Evolutionary conservation across 2,888 invertebrate genomes (phyloP).

Genomic region (Aricia artaxerxes): DNA sequence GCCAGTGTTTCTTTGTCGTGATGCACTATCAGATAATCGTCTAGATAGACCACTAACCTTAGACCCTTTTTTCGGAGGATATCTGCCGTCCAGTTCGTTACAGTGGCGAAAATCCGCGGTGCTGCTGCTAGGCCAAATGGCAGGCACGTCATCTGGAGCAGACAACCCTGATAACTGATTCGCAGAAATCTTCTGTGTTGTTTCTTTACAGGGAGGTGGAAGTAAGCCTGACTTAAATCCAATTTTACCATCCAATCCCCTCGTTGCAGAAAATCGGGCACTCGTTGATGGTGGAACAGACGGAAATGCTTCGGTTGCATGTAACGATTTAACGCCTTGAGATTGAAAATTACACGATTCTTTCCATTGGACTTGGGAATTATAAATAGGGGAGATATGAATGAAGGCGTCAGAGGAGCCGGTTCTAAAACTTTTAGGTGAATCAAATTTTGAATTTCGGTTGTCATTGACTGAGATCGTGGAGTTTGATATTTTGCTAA

Average conservation of each 20-base stretch:
- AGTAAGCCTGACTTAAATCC: slow-evolving; percentile 17
- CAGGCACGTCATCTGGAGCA: slow-evolving; percentile 41
- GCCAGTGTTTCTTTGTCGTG: slow-evolving; percentile 10
- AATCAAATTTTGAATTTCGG: too few relatives aligned
- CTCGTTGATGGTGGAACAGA: neutral
- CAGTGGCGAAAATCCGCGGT: slow-evolving; percentile 38
- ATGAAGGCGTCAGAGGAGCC: too few relatives aligned
- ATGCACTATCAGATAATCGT: slow-evolving; percentile 36
- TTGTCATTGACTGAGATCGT: too few relatives aligned
- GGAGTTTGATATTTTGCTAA: too few relatives aligned
- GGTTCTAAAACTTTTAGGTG: too few relatives aligned
- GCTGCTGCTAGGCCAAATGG: slow-evolving; percentile 41
- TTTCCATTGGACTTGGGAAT: too few relatives aligned
- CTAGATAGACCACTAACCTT: slow-evolving; percentile 36
- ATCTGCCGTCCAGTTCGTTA: slow-evolving; percentile 41
- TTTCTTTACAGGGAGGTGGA: neutral
- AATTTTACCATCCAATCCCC: slow-evolving; percentile 8
- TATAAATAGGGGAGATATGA: too few relatives aligned
- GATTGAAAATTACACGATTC: too few relatives aligned
- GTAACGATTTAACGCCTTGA: too few relatives aligned
- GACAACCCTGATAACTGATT: slow-evolving; percentile 20
- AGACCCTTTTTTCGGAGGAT: slow-evolving; percentile 36
- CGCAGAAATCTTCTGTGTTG: slow-evolving; percentile 27
- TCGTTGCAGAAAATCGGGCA: neutral
- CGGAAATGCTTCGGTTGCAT: too few relatives aligned